Conservation (phyloP, 64 coral and sea anemone genomes). For the Actinia tenebrosa region DNA sequence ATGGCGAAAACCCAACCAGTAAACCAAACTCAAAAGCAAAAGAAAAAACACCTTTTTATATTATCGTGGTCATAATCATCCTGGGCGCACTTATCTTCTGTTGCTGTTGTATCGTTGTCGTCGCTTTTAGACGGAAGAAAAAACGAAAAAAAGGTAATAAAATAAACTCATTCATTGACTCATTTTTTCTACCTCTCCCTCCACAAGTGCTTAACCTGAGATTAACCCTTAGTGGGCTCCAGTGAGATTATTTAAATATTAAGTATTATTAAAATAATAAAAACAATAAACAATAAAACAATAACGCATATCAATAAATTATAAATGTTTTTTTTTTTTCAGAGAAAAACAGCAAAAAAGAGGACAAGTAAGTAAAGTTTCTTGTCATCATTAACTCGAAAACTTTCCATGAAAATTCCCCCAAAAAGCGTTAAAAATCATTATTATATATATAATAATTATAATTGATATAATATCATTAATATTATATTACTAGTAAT, state of each 20-base stretch:
- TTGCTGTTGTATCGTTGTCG: background rate
- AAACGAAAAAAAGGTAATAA: background rate
- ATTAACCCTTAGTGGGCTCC: no score
- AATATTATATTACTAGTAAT: no score
- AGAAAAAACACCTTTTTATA: background rate
- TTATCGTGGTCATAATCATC: background rate
- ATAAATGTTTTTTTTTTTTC: background rate
- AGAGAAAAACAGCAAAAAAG: background rate
- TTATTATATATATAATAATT: no score
- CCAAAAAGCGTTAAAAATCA: no score
- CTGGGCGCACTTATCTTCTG: constrained; percentile 3
- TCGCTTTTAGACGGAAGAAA: constrained; percentile 6
- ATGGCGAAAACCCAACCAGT: background rate
- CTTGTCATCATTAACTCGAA: no score
- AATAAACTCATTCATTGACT: background rate
- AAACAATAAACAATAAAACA: no score
- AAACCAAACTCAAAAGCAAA: background rate
- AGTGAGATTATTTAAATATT: no score
- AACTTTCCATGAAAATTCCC: no score
- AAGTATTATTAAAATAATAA: no score
- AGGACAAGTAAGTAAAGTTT: background rate
- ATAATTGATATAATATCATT: no score
- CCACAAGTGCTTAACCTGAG: no score
- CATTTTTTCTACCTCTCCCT: no score
- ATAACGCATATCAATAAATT: background rate